phyloP scores from a whole-genome alignment of 2,797 vertebrate genomes.

The Echeneis naucrates region DNA sequence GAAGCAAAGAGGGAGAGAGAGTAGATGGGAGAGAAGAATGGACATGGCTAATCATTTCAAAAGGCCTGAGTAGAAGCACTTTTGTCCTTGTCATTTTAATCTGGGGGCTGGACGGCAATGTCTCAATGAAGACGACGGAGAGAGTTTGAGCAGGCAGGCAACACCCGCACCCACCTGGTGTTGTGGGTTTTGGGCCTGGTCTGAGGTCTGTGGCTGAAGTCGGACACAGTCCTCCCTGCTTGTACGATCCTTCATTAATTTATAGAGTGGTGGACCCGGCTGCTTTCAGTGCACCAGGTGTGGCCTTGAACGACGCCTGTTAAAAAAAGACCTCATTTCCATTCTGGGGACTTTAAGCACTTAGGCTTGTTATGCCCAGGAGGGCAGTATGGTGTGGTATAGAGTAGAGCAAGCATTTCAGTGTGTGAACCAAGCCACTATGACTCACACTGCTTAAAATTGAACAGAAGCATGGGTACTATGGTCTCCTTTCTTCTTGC shows the following conservation, averaged over 20 bases:
- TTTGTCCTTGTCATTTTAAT: constrained; percentile 74
- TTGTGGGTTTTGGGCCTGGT: constrained; percentile 33
- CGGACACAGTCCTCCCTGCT: constrained; percentile 46
- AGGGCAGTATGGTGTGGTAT: constrained; percentile 63
- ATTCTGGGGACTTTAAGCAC: constrained; percentile 73
- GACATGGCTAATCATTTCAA: constrained; percentile 50
- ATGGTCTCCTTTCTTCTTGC: constrained; percentile 38
- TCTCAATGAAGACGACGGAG: constrained; percentile 51
- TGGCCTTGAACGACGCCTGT: constrained; percentile 72
- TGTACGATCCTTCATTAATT: constrained; percentile 70
- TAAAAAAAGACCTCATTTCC: constrained; percentile 70
- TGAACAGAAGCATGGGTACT: constrained; percentile 39
- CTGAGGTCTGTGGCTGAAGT: constrained; percentile 35
- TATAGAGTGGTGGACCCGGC: constrained; percentile 50
- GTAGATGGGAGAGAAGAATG: constrained; percentile 38
- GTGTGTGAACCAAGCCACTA: constrained; percentile 52
- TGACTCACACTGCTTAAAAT: constrained; percentile 62
- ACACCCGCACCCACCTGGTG: not conserved
- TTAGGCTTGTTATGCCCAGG: constrained; percentile 70
- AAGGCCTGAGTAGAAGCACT: constrained; percentile 54
- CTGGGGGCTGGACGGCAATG: constrained; percentile 29
- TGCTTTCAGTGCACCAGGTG: constrained; percentile 70
- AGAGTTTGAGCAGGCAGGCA: constrained; percentile 32
- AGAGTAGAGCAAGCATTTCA: constrained; percentile 66
- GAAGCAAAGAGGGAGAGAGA: constrained; percentile 21